Percentiles rank a stretch among this genome's conserved stretches.
Conservation (phyloP, 2,113 vertebrate species). For the Archilochus colubris region DNA sequence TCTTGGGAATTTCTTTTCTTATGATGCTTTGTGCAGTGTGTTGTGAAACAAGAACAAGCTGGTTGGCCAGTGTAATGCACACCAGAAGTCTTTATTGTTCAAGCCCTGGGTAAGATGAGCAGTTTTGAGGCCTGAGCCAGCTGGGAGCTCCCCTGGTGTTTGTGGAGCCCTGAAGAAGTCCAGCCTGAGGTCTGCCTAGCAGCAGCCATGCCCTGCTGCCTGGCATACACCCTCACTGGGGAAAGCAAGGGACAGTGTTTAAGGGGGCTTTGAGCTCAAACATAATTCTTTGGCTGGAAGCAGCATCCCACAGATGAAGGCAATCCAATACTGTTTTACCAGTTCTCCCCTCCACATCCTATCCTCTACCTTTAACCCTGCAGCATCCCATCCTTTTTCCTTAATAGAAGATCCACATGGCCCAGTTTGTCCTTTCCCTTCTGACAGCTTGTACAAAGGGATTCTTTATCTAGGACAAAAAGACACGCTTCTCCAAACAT, state of each 20-base stretch:
- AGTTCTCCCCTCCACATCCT: neutral
- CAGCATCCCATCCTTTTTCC: neutral
- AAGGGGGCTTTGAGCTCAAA: neutral
- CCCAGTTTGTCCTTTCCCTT: neutral
- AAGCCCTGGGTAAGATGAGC: neutral
- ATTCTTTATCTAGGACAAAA: neutral
- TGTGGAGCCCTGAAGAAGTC: neutral
- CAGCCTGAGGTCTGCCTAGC: neutral
- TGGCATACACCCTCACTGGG: neutral
- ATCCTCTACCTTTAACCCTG: neutral
- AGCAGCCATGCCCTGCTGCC: rapidly evolving
- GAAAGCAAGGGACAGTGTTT: neutral
- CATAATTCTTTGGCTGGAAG: neutral
- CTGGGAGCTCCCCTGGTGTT: rapidly evolving
- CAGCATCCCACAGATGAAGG: neutral
- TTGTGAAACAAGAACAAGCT: neutral
- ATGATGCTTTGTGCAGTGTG: neutral
- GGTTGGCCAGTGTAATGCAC: neutral
- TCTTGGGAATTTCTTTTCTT: neutral
- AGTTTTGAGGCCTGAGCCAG: neutral
- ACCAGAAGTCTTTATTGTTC: neutral
- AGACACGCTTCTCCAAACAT: neutral
- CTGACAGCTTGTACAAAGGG: neutral
- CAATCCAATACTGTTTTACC: neutral
- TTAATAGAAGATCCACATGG: neutral